A percentile compares a stretch with the other conserved stretches of the same genome.
These are phyloP conservation scores for Oscheius sp. DNA, from an alignment of 2,888 invertebrate genomes.

Conservation along the genomic window DNA sequence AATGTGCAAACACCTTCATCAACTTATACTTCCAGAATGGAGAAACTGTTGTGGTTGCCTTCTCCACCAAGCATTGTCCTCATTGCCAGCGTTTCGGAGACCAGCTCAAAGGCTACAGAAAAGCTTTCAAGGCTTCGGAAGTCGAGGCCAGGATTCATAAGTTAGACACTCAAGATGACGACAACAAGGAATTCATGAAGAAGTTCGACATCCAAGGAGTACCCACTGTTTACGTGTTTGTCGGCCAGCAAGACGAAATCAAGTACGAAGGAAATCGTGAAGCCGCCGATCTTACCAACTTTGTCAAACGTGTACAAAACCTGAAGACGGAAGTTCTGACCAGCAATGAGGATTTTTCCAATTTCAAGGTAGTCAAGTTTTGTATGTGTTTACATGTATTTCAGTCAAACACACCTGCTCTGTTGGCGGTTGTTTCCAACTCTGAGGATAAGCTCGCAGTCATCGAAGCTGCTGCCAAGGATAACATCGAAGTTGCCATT, in stretches of 20 bases:
- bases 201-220: constrained; percentile 27
- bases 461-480: constrained; percentile 13
- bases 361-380: constrained; percentile 21
- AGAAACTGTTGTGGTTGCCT: constrained; percentile 26
- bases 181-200: constrained; percentile 30
- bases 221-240: constrained; percentile 29
- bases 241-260: neutral
- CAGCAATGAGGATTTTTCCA: constrained; percentile 1
- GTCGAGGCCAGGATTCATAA: constrained; percentile 16
- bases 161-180: constrained; percentile 18
- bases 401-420: constrained; percentile 5
- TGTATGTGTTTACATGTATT: neutral
- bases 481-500: neutral
- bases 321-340: constrained; percentile 2
- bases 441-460: neutral
- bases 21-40: constrained; percentile 9
- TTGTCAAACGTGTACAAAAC: constrained; percentile 12
- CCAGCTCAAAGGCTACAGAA: neutral
- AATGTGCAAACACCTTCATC: neutral
- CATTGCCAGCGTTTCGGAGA: constrained; percentile 28
- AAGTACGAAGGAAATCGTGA: constrained; percentile 26
- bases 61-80: constrained; percentile 24
- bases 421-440: constrained; percentile 5
- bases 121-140: neutral
- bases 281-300: constrained; percentile 10